Evolutionary conservation across 2,888 invertebrate species (phyloP), one percentile per base, ranked within the genome.

Genomic region (Metellina segmentata): DNA sequence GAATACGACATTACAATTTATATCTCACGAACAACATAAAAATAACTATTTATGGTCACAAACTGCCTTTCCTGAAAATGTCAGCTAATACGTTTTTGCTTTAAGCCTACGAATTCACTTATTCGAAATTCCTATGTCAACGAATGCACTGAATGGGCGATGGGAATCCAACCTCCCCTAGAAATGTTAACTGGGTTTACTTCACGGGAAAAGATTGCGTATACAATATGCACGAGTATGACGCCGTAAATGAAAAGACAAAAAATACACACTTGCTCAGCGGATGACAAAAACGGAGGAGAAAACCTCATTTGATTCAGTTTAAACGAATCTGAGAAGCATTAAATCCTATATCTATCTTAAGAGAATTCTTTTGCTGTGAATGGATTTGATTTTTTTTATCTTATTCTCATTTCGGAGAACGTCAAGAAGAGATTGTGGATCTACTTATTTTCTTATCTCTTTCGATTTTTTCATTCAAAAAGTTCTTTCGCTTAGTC

Each of bases 141-240:
- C 1, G 34, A 34, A 34, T 34, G 34, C 34, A 34, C 4, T 34
- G 34, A 34, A 34, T 34, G 34, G 34, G 34, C 34, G 4, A 34
- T 34, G 34, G 34, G 34, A 34, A 4, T 34, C 34, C 34, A 1
- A 34, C 34, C 34, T 34, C 34, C 34, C 34, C 34, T 34, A 34
- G 34, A 34, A 34, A 34, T 34, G 4, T 48, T 75, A 53, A 20
- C 52, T 48, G 75, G 74, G 61, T 48, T 53, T 34, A 34, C 34
- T 1, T 85, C 85, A 85, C 13, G 53, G 13, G 53, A 16, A 61
- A 49, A 75, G 75, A 85, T 85, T 75, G 75, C 53, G 75, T 70
- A 85, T 85, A 75, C 61, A 85, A 85, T 85, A 85, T 85, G 85
- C 85, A 85, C 61, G 75, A 74, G 85, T 53, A 75, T 61, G 85